These are phyloP conservation scores for Myopa testacea DNA, from an alignment of 2,888 invertebrate species.

Conservation along the genomic window DNA sequence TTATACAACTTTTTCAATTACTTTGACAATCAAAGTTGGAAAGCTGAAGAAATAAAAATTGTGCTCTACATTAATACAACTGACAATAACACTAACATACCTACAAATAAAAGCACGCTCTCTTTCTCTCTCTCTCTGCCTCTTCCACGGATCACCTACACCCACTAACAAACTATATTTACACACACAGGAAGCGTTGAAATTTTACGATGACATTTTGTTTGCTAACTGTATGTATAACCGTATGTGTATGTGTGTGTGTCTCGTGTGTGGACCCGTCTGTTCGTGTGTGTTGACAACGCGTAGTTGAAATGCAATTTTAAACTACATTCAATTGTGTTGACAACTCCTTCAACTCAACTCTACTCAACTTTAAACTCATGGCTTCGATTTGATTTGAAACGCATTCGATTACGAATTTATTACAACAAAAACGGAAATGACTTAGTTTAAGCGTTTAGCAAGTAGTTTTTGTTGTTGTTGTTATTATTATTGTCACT, in stretches of 20 bases:
- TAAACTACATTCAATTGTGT: constrained; percentile 16
- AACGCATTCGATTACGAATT: constrained; percentile 6
- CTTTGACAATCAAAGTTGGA: not conserved
- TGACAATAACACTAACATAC: no score
- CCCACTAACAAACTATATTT: constrained; percentile 15
- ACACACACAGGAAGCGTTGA: constrained; percentile 14
- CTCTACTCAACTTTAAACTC: not conserved
- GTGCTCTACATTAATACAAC: not conserved
- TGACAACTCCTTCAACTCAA: constrained; percentile 8
- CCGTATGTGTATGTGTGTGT: not conserved
- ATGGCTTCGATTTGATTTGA: constrained; percentile 22
- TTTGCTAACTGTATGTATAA: not conserved
- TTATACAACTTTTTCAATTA: no score
- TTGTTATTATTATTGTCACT: not conserved
- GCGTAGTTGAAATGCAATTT: constrained; percentile 36
- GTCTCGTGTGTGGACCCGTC: not conserved
- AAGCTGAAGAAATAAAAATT: not conserved
- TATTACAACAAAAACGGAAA: not conserved
- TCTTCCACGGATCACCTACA: no score
- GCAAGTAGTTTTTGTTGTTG: not conserved
- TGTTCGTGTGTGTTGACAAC: constrained; percentile 18
- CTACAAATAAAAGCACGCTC: no score
- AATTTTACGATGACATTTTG: not conserved
- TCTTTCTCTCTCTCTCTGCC: no score
- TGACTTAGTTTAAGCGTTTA: constrained; percentile 5